Percentiles rank a stretch among this genome's conserved stretches.
Evolutionary conservation across 2,888 invertebrate genomes (phyloP).

Genomic region (Drosophila pseudotalamancana): DNA sequence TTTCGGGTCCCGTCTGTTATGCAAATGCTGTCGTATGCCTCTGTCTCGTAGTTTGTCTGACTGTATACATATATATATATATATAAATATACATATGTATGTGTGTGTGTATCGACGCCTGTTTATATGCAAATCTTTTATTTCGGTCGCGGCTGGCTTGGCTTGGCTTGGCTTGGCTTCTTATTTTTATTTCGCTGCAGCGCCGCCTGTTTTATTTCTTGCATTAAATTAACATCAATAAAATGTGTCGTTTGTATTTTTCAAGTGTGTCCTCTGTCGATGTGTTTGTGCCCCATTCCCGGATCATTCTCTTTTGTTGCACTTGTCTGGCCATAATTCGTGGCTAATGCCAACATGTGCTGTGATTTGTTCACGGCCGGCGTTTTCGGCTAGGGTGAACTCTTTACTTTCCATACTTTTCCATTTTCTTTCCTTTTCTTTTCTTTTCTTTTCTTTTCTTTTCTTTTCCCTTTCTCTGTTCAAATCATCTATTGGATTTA

Average conservation of each 20-base stretch:
- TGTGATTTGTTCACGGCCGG: conserved; percentile 63
- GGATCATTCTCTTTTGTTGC: conserved; percentile 24
- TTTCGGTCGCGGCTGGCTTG: conserved; percentile 56
- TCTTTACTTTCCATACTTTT: not conserved
- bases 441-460: too few relatives aligned
- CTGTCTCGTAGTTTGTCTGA: conserved; percentile 29
- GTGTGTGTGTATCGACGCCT: conserved; percentile 53
- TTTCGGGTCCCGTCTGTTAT: conserved; percentile 74
- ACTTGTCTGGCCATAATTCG: conserved; percentile 65
- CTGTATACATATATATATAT: conserved; percentile 22
- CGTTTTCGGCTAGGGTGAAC: conserved; percentile 20
- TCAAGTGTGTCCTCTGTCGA: conserved; percentile 27
- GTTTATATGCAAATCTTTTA: conserved; percentile 79
- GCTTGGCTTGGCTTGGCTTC: conserved; percentile 13
- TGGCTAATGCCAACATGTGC: conserved; percentile 73
- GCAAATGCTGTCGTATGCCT: conserved; percentile 54
- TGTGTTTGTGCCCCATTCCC: conserved; percentile 9
- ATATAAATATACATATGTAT: conserved; percentile 20
- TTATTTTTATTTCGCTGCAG: conserved; percentile 45
- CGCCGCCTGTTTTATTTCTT: conserved; percentile 67
- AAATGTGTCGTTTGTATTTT: conserved; percentile 68
- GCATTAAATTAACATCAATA: conserved; percentile 82
- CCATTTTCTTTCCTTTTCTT: too few relatives aligned
- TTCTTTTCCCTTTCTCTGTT: too few relatives aligned
- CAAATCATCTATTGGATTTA: too few relatives aligned